Evolutionary conservation across 1,140 invertebrate species (phyloP).

Genomic region (Temnothorax nylanderi): DNA sequence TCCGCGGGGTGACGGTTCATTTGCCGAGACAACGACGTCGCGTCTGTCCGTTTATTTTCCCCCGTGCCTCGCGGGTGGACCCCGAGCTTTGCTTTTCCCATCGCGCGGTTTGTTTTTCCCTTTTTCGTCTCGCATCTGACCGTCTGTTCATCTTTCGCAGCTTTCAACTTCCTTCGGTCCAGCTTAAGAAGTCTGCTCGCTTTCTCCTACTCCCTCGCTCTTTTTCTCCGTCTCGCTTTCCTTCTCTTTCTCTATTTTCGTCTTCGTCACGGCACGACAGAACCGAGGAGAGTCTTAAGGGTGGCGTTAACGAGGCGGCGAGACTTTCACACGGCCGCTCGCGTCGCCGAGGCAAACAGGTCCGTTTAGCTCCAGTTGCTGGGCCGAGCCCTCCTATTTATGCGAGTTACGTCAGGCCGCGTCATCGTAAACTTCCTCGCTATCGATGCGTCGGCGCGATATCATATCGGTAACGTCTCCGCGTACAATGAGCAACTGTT

Average conservation of each 20-base stretch:
- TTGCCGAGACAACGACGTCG: conserved; percentile 51
- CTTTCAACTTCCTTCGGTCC: conserved; percentile 45
- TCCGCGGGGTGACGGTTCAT: conserved; percentile 55
- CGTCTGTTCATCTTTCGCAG: conserved; percentile 48
- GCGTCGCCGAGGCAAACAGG: conserved; percentile 71
- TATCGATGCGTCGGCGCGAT: conserved; percentile 46
- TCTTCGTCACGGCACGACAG: conserved; percentile 39
- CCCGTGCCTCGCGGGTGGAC: conserved; percentile 53
- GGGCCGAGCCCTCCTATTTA: conserved; percentile 64
- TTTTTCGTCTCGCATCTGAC: conserved; percentile 41
- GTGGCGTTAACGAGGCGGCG: conserved; percentile 73
- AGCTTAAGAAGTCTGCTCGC: conserved; percentile 47
- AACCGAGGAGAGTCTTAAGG: conserved; percentile 57
- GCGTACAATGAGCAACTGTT: conserved; percentile 51
- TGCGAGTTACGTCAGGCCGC: conserved; percentile 46
- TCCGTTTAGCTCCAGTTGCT: conserved; percentile 52
- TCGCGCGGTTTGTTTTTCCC: conserved; percentile 26
- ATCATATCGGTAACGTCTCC: conserved; percentile 46
- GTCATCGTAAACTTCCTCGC: conserved; percentile 51
- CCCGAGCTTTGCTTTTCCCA: conserved; percentile 69
- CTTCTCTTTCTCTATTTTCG: background rate
- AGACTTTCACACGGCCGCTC: conserved; percentile 74
- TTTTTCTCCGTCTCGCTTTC: background rate
- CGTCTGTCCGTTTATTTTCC: conserved; percentile 66
- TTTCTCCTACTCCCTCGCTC: background rate